Conservation (phyloP, 2,113 vertebrate genomes). For the Psettodes erumei region DNA sequence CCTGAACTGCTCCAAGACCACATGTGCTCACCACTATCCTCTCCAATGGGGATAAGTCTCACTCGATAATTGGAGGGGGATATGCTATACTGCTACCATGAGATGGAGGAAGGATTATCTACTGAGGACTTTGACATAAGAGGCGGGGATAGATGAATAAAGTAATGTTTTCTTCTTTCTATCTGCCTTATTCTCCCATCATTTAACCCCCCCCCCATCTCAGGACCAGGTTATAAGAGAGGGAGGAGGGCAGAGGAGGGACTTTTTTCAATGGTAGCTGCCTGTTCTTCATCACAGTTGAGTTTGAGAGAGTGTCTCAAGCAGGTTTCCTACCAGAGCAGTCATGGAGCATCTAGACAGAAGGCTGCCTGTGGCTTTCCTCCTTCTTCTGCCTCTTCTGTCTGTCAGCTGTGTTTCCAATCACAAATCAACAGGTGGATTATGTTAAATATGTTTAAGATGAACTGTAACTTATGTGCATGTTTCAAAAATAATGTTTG, state of each 20-base stretch:
- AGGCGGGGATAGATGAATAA: slow-evolving; percentile 72
- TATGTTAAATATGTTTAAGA: neutral
- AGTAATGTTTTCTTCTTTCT: slow-evolving; percentile 71
- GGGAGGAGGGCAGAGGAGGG: slow-evolving; percentile 42
- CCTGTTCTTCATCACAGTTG: slow-evolving; percentile 33
- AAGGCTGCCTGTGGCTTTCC: slow-evolving; percentile 61
- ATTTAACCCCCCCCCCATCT: slow-evolving; percentile 20
- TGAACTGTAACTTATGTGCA: neutral
- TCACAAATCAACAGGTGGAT: slow-evolving; percentile 74
- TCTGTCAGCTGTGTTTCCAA: slow-evolving; percentile 60
- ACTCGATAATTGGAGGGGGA: slow-evolving; percentile 77
- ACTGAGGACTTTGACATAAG: slow-evolving; percentile 42
- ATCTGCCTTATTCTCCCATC: slow-evolving; percentile 29
- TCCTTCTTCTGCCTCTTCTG: slow-evolving; percentile 74
- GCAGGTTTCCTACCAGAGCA: slow-evolving; percentile 54
- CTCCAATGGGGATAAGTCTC: slow-evolving; percentile 60
- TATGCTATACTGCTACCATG: slow-evolving; percentile 78
- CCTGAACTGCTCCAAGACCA: slow-evolving; percentile 51
- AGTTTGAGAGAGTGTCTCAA: slow-evolving; percentile 33
- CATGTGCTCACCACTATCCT: slow-evolving; percentile 49
- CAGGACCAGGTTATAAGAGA: slow-evolving; percentile 61
- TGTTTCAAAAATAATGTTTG: neutral
- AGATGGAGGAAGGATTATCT: slow-evolving; percentile 79
- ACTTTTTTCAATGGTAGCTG: slow-evolving; percentile 38
- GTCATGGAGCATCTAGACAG: slow-evolving; percentile 76